phyloP scores from a whole-genome alignment of 2,797 vertebrate species.

The Fistularia commersonii region DNA sequence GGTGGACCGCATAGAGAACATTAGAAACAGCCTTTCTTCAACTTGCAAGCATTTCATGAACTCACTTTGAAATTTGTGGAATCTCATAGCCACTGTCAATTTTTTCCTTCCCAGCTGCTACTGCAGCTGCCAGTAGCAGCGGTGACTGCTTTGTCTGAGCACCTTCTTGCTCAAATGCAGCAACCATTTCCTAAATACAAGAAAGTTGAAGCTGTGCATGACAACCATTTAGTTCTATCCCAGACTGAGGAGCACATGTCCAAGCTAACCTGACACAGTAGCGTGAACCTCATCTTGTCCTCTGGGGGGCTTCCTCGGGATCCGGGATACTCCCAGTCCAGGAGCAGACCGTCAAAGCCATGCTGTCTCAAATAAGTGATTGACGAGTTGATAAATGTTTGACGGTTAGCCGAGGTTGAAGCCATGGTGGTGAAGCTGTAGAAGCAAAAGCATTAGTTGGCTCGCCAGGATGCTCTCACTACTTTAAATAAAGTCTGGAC shows the following conservation, averaged over 20 bases:
- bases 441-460: not conserved
- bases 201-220: not conserved
- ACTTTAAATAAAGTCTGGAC: too few relatives aligned
- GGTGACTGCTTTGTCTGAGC: constrained; percentile 26
- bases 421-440: constrained; percentile 75
- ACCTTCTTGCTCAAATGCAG: constrained; percentile 64
- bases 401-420: constrained; percentile 57
- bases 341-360: constrained; percentile 79
- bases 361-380: constrained; percentile 68
- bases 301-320: constrained; percentile 71
- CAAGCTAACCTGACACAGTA: constrained; percentile 66
- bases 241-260: too few relatives aligned
- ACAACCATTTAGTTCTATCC: too few relatives aligned
- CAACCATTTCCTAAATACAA: constrained; percentile 62
- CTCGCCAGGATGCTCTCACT: not conserved
- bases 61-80: constrained; percentile 67
- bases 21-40: not conserved
- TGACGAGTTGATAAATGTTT: constrained; percentile 75
- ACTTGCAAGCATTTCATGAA: not conserved
- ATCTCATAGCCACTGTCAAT: constrained; percentile 74
- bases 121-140: constrained; percentile 73
- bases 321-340: constrained; percentile 84
- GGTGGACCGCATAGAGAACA: not conserved
- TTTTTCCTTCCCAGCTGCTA: constrained; percentile 57
- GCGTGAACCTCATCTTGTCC: constrained; percentile 74